Conservation (phyloP, 2,888 invertebrate genomes). For the Mythimna loreyi region DNA sequence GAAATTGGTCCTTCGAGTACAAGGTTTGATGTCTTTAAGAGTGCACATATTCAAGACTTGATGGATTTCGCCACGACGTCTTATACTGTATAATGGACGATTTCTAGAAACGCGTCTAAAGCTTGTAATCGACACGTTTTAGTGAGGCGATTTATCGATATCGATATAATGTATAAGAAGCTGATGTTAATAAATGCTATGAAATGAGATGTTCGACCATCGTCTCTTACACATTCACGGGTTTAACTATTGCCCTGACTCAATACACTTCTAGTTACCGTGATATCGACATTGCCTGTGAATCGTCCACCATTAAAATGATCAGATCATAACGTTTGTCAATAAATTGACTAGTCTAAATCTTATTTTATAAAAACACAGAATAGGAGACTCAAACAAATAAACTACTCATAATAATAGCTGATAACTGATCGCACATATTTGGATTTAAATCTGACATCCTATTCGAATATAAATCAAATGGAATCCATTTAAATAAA, state of each 20-base stretch:
- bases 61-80: slow-evolving; percentile 47
- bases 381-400: slow-evolving; percentile 15
- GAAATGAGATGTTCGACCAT: slow-evolving; percentile 15
- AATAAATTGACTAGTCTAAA: slow-evolving; percentile 47
- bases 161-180: slow-evolving; percentile 47
- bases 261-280: slow-evolving; percentile 33
- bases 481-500: slow-evolving; percentile 63
- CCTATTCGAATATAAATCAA: slow-evolving; percentile 62
- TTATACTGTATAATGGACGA: slow-evolving; percentile 31
- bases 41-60: slow-evolving; percentile 47
- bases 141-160: slow-evolving; percentile 49
- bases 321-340: slow-evolving; percentile 40
- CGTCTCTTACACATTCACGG: slow-evolving; percentile 19
- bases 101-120: slow-evolving; percentile 53
- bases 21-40: slow-evolving; percentile 37
- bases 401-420: slow-evolving; percentile 30
- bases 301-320: slow-evolving; percentile 30
- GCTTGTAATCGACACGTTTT: slow-evolving; percentile 42
- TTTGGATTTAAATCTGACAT: slow-evolving; percentile 49
- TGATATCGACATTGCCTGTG: slow-evolving; percentile 5
- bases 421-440: slow-evolving; percentile 37
- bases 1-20: slow-evolving; percentile 37
- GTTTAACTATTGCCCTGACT: slow-evolving; percentile 25
- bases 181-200: slow-evolving; percentile 34
- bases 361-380: slow-evolving; percentile 42